Percentiles rank a stretch among this genome's conserved stretches.
These are phyloP conservation scores for Pyxicephalus adspersus DNA, from an alignment of 2,113 vertebrate species.

Conservation along the genomic window DNA sequence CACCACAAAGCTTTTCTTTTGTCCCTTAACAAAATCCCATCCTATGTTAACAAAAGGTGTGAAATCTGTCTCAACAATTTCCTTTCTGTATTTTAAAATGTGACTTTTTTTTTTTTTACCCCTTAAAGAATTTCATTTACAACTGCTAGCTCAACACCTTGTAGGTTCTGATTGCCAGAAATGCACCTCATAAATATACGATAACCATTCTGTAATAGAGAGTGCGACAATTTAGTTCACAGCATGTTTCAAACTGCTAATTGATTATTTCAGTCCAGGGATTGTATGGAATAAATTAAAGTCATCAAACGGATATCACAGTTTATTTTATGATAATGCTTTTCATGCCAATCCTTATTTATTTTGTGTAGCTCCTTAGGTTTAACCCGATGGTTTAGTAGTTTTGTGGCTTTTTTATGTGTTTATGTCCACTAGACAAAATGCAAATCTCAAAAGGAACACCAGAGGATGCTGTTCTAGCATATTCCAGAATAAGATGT, in stretches of 20 bases:
- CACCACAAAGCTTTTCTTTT: conserved; percentile 15
- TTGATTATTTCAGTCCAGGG: conserved; percentile 72
- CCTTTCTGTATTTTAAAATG: conserved; percentile 12
- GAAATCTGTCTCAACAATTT: conserved; percentile 56
- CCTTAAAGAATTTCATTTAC: conserved; percentile 64
- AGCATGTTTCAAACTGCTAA: conserved; percentile 75
- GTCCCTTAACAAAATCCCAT: conserved; percentile 45
- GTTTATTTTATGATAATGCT: conserved; percentile 65
- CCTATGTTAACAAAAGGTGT: conserved; percentile 43
- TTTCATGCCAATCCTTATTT: conserved; percentile 59
- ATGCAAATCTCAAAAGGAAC: conserved; percentile 58
- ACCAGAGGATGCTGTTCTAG: conserved; percentile 73
- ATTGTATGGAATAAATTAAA: conserved; percentile 68
- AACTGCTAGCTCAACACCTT: conserved; percentile 73
- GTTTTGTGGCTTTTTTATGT: conserved; percentile 25
- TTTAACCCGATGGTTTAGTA: conserved; percentile 24
- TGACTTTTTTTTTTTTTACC: conserved; percentile 20
- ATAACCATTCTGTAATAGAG: conserved; percentile 75
- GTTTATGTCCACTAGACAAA: conserved; percentile 3
- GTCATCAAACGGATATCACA: conserved; percentile 66
- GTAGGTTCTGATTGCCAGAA: conserved; percentile 72
- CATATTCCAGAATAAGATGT: conserved; percentile 15
- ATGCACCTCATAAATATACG: conserved; percentile 74
- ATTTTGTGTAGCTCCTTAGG: conserved; percentile 47
- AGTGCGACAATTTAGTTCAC: conserved; percentile 75